phyloP scores from a whole-genome alignment of 2,888 invertebrate genomes.

The Drosophila meridiana region DNA sequence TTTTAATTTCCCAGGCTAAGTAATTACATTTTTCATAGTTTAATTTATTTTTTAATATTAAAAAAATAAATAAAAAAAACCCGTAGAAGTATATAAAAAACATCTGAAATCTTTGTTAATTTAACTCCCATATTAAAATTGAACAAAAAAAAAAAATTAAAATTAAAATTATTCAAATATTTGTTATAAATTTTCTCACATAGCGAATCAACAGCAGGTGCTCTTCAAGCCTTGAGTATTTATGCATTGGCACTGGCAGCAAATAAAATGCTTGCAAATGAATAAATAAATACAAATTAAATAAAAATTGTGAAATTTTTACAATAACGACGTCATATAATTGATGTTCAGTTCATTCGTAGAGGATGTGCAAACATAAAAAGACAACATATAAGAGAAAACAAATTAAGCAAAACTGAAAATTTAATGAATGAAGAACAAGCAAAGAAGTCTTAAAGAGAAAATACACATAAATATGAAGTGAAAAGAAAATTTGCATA shows the following conservation, averaged over 20 bases:
- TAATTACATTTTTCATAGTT: no score
- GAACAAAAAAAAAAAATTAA: no score
- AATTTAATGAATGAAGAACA: constrained; percentile 11
- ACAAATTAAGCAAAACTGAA: neutral
- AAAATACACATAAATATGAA: constrained; percentile 37
- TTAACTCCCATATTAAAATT: no score
- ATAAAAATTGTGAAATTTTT: constrained; percentile 56
- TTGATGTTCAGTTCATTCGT: constrained; percentile 35
- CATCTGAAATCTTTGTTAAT: no score
- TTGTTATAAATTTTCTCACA: neutral
- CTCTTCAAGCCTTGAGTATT: neutral
- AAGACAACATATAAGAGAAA: neutral
- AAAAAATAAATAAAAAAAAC: no score
- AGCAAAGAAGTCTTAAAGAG: constrained; percentile 10
- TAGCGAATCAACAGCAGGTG: constrained; percentile 1
- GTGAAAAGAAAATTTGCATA: constrained; percentile 35
- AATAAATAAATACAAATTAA: constrained; percentile 69
- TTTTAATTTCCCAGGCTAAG: no score
- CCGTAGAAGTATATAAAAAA: no score
- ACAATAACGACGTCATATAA: constrained; percentile 51
- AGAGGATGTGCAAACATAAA: neutral
- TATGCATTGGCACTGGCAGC: constrained; percentile 41
- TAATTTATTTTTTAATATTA: no score
- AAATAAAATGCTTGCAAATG: constrained; percentile 57
- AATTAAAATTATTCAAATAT: neutral